Evolutionary conservation across 2,113 vertebrate species (phyloP).

Genomic region (Meriones unguiculatus): DNA sequence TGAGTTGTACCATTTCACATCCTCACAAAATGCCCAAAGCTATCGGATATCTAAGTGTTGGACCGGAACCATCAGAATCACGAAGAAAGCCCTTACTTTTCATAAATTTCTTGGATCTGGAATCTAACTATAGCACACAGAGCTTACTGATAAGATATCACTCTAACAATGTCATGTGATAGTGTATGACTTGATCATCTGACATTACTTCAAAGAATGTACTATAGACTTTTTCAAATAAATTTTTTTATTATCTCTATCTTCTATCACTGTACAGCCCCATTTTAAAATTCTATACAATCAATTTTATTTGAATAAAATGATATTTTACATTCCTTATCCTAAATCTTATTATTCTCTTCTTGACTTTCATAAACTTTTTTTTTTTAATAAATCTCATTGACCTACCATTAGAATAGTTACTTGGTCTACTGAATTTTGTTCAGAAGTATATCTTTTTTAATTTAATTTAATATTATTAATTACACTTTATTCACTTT

Average conservation of each 20-base stretch:
- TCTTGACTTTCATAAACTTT: slow-evolving; percentile 6
- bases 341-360: background rate
- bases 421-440: background rate
- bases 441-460: background rate
- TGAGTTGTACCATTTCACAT: background rate
- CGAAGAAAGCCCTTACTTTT: background rate
- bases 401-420: background rate
- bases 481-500: too few species aligned
- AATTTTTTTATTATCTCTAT: background rate
- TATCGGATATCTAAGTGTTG: fast-evolving
- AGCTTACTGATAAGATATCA: background rate
- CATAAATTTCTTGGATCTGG: background rate
- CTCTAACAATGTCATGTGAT: background rate
- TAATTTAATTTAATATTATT: too few species aligned
- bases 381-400: background rate
- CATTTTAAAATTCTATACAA: background rate
- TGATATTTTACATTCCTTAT: background rate
- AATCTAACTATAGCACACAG: background rate
- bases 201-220: background rate
- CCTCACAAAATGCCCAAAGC: fast-evolving
- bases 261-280: fast-evolving
- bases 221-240: background rate
- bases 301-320: background rate
- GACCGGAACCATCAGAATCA: too few species aligned
- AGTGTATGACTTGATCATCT: background rate